Base-by-base conservation (phyloP, 2,888 invertebrate species). In the Muschampia plurimacula region DNA sequence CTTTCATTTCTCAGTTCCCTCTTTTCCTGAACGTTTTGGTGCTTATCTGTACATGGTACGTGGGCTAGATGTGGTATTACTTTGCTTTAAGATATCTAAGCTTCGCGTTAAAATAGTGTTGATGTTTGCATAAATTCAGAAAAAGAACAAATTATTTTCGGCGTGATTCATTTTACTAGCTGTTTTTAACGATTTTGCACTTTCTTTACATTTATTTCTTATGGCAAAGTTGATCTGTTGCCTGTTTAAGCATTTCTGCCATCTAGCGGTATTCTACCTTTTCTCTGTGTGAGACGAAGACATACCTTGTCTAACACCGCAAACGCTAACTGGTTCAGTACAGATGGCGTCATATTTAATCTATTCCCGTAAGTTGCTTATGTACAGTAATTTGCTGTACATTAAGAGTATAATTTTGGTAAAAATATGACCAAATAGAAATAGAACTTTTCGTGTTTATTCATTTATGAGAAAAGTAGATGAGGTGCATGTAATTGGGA, bases 1-100 rank as follows among this genome's bases (percentile, higher is more conserved):
- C 80, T 86, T 84, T 82, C 84, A 86, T 85, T 82, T 84, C 84
- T 86, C 89, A 87, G 88, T 87, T 86, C 82, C 66, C 49, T 32
- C 65, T 65, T 49, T 65, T n/a, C 65, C 83, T 83, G 84, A 84
- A 85, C 83, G 80, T 86, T 86, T 83, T 32, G 32, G 68, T 57
- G 41, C 15, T 63, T 74, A 66, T 55, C 69, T 69, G 52, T 74
- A 67, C 41, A 55, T 67, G 41, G 15, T 59, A 28, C 4, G 4
- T 32, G 63, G 32, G 10, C 62, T 62, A 64, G 73, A 60, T 67
- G 69, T 69, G 72, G 62, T 41, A 22, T 9, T 57, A 57, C 44
- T 67, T 57, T 41, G 3, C 12, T 57, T 4, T 0, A 28, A 57
- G 22, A 36, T 10, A 36, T 36, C 2, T 15, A 55, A 9, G 22